phyloP scores from a whole-genome alignment of 2,888 invertebrate genomes.

The Meliscaeva auricollis region DNA sequence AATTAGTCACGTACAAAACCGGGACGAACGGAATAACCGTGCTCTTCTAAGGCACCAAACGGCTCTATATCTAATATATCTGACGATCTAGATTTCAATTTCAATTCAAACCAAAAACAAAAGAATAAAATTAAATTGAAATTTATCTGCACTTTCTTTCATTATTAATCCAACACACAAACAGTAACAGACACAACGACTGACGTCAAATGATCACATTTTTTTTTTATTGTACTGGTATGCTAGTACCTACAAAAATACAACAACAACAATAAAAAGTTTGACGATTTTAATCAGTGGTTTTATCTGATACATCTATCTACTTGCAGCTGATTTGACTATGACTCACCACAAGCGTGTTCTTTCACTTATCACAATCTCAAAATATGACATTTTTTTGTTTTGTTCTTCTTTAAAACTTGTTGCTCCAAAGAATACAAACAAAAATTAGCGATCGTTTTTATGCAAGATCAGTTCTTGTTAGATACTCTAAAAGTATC shows the following conservation, averaged over 20 bases:
- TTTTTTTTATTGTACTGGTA: no score
- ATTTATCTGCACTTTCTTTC: conserved; percentile 70
- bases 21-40: conserved; percentile 7
- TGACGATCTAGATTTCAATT: conserved; percentile 64
- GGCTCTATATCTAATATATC: conserved; percentile 17
- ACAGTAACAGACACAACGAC: neutral
- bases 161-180: conserved; percentile 42
- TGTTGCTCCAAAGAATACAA: neutral
- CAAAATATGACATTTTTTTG: conserved; percentile 43
- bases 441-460: neutral
- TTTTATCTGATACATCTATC: conserved; percentile 13
- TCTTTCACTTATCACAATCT: conserved; percentile 44
- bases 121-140: conserved; percentile 48
- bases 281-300: conserved; percentile 11
- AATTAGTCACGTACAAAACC: conserved; percentile 63
- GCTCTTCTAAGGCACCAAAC: neutral
- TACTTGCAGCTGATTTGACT: neutral
- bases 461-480: conserved; percentile 21
- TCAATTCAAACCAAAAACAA: conserved; percentile 47
- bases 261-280: neutral
- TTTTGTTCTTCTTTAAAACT: no score
- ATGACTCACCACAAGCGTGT: conserved; percentile 61
- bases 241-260: no score
- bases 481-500: conserved; percentile 55
- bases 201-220: conserved; percentile 58